Conservation (phyloP, 2,888 invertebrate genomes). For the Ligdia adustata region DNA sequence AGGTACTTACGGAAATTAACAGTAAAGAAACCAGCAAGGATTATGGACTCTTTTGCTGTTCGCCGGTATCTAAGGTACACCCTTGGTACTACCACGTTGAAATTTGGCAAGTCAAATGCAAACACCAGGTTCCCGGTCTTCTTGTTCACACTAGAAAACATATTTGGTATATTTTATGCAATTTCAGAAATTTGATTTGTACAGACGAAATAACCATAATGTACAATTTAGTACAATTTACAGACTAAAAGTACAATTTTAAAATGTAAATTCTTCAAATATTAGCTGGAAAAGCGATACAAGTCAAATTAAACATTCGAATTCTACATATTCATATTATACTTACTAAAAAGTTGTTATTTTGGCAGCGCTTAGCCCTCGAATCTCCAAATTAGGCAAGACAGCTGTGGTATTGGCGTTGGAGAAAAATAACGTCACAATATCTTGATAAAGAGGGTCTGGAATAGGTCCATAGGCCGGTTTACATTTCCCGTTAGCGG, state of each 20-base stretch:
- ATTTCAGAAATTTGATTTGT: too few species aligned
- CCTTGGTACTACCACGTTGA: constrained; percentile 2
- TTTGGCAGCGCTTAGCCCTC: background rate
- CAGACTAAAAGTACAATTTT: too few species aligned
- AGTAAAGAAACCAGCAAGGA: background rate
- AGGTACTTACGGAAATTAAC: background rate
- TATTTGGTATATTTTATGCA: too few species aligned
- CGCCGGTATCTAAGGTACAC: constrained; percentile 7
- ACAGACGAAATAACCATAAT: too few species aligned
- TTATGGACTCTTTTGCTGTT: constrained; percentile 3
- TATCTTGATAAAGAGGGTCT: constrained; percentile 25
- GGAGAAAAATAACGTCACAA: constrained; percentile 3
- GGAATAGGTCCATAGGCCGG: constrained; percentile 25
- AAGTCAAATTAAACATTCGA: too few species aligned
- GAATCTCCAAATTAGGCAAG: background rate
- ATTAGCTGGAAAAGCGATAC: too few species aligned
- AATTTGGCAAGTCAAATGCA: constrained; percentile 3
- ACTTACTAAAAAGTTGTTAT: background rate
- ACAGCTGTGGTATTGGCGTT: background rate
- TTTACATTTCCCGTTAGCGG: constrained; percentile 32
- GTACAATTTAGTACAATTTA: too few species aligned
- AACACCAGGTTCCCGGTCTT: constrained; percentile 14
- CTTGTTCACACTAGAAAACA: constrained; percentile 18
- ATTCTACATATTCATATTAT: too few species aligned
- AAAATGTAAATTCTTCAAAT: too few species aligned